Percentiles rank a stretch among this genome's conserved stretches.
Conservation (phyloP, 2,888 invertebrate species). For the Cylloceria caligata region DNA sequence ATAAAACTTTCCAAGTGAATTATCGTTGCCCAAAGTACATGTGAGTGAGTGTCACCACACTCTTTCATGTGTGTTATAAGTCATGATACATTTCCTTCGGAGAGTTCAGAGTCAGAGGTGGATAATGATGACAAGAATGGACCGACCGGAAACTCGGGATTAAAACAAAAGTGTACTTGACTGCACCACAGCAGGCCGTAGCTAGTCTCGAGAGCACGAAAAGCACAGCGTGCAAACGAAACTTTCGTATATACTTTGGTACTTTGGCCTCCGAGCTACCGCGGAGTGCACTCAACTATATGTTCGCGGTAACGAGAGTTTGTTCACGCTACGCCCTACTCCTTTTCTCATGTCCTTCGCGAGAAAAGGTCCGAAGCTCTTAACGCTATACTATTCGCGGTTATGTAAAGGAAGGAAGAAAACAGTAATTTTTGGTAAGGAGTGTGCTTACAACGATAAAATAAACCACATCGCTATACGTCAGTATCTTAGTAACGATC, state of each 20-base stretch:
- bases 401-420: slow-evolving; percentile 1
- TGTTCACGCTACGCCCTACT: slow-evolving; percentile 58
- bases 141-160: slow-evolving; percentile 53
- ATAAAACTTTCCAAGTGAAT: slow-evolving; percentile 73
- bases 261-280: slow-evolving; percentile 63
- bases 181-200: slow-evolving; percentile 22
- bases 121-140: slow-evolving; percentile 38
- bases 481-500: neutral
- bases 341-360: slow-evolving; percentile 14
- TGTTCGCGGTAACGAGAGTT: slow-evolving; percentile 67
- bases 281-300: slow-evolving; percentile 67
- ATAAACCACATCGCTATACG: neutral
- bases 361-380: slow-evolving; percentile 38
- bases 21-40: slow-evolving; percentile 55
- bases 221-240: slow-evolving; percentile 44
- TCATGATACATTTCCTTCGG: slow-evolving; percentile 64
- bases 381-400: slow-evolving; percentile 7
- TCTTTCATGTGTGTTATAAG: slow-evolving; percentile 50
- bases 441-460: neutral
- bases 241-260: slow-evolving; percentile 64
- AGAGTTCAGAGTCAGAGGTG: slow-evolving; percentile 34
- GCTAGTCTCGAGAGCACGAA: slow-evolving; percentile 26
- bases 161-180: slow-evolving; percentile 60
- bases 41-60: slow-evolving; percentile 42
- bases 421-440: neutral